These are phyloP conservation scores for Centroberyx gerrardi DNA, from an alignment of 2,797 vertebrate species.

Conservation along the genomic window DNA sequence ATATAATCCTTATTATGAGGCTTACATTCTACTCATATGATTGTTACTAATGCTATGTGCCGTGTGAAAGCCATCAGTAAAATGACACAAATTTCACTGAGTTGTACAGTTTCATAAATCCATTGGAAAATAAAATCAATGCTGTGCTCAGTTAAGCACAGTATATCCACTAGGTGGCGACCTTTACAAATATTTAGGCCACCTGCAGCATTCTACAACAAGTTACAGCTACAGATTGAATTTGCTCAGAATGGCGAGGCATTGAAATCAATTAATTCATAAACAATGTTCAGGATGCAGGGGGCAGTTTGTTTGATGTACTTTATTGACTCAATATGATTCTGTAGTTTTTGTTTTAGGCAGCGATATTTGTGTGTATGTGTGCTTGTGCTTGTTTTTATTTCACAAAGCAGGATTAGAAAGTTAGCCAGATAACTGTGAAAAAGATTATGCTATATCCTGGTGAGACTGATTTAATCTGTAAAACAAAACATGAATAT, in stretches of 20 bases:
- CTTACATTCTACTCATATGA: not conserved
- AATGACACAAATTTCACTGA: not conserved
- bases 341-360: too few relatives aligned
- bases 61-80: constrained; percentile 12
- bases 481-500: too few relatives aligned
- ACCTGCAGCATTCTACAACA: constrained; percentile 1
- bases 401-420: too few relatives aligned
- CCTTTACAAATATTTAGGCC: constrained; percentile 23
- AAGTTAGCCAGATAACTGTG: too few relatives aligned
- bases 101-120: constrained; percentile 1
- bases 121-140: not conserved
- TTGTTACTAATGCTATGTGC: not conserved
- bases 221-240: not conserved
- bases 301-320: too few relatives aligned
- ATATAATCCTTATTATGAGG: constrained; percentile 39
- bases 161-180: constrained; percentile 63
- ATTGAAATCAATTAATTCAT: too few relatives aligned
- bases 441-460: too few relatives aligned
- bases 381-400: too few relatives aligned
- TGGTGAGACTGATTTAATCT: too few relatives aligned
- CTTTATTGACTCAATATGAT: too few relatives aligned
- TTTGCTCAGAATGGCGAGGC: not conserved
- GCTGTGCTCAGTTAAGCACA: not conserved
- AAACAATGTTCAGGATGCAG: too few relatives aligned
- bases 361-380: too few relatives aligned